Evolutionary conservation across 2,113 vertebrate genomes (phyloP), one percentile per base, ranked within the genome.

Genomic region (Tragulus kanchil): DNA sequence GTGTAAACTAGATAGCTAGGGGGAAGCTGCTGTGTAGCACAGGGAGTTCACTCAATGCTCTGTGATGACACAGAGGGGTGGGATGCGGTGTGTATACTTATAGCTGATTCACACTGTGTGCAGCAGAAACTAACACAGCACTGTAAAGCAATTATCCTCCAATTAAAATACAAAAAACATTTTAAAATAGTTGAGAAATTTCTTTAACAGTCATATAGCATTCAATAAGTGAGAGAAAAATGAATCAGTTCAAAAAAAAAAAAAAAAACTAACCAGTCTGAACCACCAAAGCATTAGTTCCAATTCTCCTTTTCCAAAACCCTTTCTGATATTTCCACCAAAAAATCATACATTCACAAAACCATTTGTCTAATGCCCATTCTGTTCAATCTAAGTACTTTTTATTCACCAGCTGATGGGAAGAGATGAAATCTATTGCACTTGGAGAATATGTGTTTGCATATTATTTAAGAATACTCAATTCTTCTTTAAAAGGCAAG

Each of bases 401-500:
- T 82, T 89, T 89, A 64, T 8, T 95, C 82, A 79, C 45, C 25
- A 92, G 73, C 69, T 83, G 23, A 86, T 12, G 17, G 8, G 45
- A 96, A 62, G 81, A 83, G 28, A 85, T 13, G 50, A 90, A 95
- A 90, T 89, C 81, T 67, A 85, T 42, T 88, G 64, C n/a, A 15
- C 17, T 95, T 78, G 59, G 93, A 88, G 82, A 96, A 96, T 90
- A 69, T 2, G 5, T 52, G 36, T 23, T 94, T 21, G 15, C 86
- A 45, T 67, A 50, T 87, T 93, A 84, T 52, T 95, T 94, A 95
- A 93, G 45, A 95, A 71, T 48, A 88, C 3, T 82, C 42, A 21
- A 31, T 78, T 83, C 31, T 69, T 90, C 61, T 62, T 58, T 36
- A 93, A 64, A 64, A 95, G 50, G 92, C 42, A 94, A 90, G 59